Conservation (phyloP, 2,113 vertebrate species). For the Marmota monax region DNA sequence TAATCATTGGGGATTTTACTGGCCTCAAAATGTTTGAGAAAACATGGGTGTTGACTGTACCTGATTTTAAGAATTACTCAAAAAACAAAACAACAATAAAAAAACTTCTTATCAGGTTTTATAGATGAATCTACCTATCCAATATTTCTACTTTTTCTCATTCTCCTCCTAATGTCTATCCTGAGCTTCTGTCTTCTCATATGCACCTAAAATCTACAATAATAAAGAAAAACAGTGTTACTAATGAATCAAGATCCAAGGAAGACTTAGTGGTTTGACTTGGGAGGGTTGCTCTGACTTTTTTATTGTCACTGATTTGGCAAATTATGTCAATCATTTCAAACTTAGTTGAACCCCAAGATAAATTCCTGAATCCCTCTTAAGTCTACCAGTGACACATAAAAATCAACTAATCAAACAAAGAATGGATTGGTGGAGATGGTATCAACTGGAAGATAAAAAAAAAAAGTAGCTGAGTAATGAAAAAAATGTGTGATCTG, state of each 20-base stretch:
- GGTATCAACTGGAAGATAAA: not conserved
- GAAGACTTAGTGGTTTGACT: not conserved
- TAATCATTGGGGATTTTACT: not conserved
- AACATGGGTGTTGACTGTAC: not conserved
- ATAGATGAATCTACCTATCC: not conserved
- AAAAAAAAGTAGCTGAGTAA: conserved; percentile 12
- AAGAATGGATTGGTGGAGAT: conserved; percentile 1
- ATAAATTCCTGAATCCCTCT: not conserved
- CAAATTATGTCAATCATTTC: not conserved
- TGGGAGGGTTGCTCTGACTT: not conserved
- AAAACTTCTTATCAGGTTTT: not conserved
- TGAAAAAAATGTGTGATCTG: not conserved
- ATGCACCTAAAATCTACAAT: not conserved
- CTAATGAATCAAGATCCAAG: not conserved
- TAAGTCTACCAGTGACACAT: not conserved
- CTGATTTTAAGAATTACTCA: not conserved
- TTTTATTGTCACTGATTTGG: not conserved
- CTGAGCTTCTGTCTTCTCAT: not conserved
- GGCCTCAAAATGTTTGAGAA: not conserved
- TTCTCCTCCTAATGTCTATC: not conserved
- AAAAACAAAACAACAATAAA: not conserved
- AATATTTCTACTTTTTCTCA: not conserved
- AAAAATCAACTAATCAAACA: not conserved
- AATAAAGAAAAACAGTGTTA: not conserved
- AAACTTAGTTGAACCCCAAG: not conserved